phyloP scores from a whole-genome alignment of 1,140 invertebrate species.

The Manduca sexta region DNA sequence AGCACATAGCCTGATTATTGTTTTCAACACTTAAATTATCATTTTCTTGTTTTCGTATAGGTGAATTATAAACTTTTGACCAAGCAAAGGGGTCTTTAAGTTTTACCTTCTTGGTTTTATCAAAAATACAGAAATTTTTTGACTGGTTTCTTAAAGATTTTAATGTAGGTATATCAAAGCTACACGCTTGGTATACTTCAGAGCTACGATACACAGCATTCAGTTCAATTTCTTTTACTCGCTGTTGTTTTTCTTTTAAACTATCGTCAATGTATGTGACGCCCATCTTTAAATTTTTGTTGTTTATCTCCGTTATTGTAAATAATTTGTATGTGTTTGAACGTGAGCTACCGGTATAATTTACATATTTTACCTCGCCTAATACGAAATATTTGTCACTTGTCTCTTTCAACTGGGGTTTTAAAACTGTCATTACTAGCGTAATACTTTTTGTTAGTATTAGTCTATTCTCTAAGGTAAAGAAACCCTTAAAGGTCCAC shows the following conservation, averaged over 20 bases:
- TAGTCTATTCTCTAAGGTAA: no score
- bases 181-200: slow-evolving; percentile 41
- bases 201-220: slow-evolving; percentile 16
- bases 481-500: no score
- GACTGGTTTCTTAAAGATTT: slow-evolving; percentile 12
- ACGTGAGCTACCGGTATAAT: not conserved
- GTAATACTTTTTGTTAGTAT: no score
- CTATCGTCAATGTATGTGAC: slow-evolving; percentile 23
- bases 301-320: not conserved
- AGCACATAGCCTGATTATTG: not conserved
- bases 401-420: no score
- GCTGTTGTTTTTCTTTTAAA: slow-evolving; percentile 3
- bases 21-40: not conserved
- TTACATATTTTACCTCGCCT: not conserved
- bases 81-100: slow-evolving; percentile 26
- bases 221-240: slow-evolving; percentile 6
- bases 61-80: slow-evolving; percentile 45
- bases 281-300: slow-evolving; percentile 26
- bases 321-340: slow-evolving; percentile 13
- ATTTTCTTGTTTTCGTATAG: slow-evolving; percentile 9
- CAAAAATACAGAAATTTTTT: not conserved
- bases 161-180: slow-evolving; percentile 19
- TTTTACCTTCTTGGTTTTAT: not conserved
- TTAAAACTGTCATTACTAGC: no score
- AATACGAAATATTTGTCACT: no score